Conservation (phyloP, 2,113 vertebrate species). For the Seriola rivoliana region DNA sequence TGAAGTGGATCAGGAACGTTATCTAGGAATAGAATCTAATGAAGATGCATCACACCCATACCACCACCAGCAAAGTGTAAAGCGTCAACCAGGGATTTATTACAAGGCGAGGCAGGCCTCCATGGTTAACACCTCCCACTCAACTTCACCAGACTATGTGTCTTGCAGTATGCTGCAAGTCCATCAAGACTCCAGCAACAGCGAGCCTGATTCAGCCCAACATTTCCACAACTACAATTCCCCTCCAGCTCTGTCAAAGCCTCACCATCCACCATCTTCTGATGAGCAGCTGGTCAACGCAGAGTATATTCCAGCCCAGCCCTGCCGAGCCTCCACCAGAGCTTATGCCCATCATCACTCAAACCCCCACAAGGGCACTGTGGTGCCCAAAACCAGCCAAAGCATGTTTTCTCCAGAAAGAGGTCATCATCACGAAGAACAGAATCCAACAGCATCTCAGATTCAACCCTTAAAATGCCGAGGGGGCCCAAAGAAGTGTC, state of each 20-base stretch:
- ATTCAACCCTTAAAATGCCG: conserved; percentile 57
- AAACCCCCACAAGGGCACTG: conserved; percentile 51
- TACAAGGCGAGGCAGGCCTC: conserved; percentile 47
- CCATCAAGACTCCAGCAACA: conserved; percentile 71
- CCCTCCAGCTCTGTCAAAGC: conserved; percentile 27
- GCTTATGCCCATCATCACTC: conserved; percentile 62
- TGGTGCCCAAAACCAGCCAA: conserved; percentile 60
- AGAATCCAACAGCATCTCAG: conserved; percentile 45
- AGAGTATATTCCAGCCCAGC: conserved; percentile 88
- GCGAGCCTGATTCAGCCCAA: conserved; percentile 72
- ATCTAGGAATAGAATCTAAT: conserved; percentile 16
- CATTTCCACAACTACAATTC: conserved; percentile 56
- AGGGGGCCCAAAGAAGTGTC: conserved; percentile 83
- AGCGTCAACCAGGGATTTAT: conserved; percentile 50
- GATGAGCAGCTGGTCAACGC: conserved; percentile 87
- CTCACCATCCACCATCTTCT: conserved; percentile 46
- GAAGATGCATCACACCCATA: conserved; percentile 46
- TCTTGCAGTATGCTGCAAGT: conserved; percentile 50
- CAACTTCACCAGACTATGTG: conserved; percentile 63
- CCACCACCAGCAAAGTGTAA: conserved; percentile 52
- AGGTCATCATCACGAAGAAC: conserved; percentile 50
- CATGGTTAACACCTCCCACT: conserved; percentile 30
- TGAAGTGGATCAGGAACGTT: conserved; percentile 60
- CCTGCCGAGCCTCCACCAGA: conserved; percentile 74
- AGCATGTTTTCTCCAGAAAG: conserved; percentile 72